These are phyloP conservation scores for Steinernema scapterisci DNA, from an alignment of 2,888 invertebrate species.

Conservation along the genomic window DNA sequence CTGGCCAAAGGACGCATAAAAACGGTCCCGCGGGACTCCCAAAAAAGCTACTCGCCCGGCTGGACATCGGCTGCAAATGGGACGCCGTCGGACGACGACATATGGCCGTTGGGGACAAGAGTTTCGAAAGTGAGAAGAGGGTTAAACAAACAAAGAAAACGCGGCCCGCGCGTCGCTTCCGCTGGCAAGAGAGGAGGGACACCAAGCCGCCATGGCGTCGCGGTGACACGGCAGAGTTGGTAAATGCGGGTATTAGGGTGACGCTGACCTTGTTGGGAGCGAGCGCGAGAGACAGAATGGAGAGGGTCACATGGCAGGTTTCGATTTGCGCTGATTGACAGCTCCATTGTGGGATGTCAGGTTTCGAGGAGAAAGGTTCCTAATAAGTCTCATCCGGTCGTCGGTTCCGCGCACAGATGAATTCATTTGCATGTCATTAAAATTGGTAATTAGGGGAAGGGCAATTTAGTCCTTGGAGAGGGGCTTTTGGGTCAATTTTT, in stretches of 20 bases:
- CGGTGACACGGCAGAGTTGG: too few species aligned
- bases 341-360: neutral
- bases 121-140: slow-evolving; percentile 25
- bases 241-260: too few species aligned
- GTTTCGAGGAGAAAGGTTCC: too few species aligned
- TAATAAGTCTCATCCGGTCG: too few species aligned
- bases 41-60: too few species aligned
- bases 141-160: slow-evolving; percentile 5
- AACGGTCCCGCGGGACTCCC: neutral
- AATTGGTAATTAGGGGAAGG: too few species aligned
- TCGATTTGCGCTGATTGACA: neutral
- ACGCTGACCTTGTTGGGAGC: slow-evolving; percentile 12
- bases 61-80: neutral
- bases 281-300: neutral
- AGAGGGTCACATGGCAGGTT: neutral
- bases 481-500: too few species aligned
- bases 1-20: neutral
- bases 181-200: too few species aligned
- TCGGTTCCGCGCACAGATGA: too few species aligned
- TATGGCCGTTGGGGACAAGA: neutral
- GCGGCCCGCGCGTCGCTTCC: neutral
- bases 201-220: too few species aligned
- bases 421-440: too few species aligned
- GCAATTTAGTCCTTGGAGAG: too few species aligned
- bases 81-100: neutral